phyloP scores from a whole-genome alignment of 2,888 invertebrate genomes.

The Chrysolina oricalcia region DNA sequence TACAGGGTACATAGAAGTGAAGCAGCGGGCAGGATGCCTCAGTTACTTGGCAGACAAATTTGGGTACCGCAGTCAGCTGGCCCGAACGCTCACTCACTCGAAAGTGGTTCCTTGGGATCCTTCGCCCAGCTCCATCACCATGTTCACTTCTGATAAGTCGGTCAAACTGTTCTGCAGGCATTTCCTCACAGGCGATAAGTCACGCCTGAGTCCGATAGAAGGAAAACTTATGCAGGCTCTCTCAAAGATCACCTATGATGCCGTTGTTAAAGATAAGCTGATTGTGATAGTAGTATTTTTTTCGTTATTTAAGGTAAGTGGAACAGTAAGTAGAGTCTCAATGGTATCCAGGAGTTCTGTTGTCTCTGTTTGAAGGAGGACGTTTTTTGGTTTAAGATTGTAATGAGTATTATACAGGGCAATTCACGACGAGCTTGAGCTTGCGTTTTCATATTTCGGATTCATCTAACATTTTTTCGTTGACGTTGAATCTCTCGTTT shows the following conservation, averaged over 20 bases:
- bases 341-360: too few relatives aligned
- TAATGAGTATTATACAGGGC: too few relatives aligned
- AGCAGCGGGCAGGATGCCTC: conserved; percentile 91
- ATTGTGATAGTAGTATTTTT: conserved; percentile 84
- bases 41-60: conserved; percentile 90
- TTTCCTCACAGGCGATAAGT: conserved; percentile 72
- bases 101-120: conserved; percentile 81
- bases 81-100: conserved; percentile 86
- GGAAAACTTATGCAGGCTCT: conserved; percentile 76
- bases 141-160: conserved; percentile 83
- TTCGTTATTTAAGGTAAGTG: conserved; percentile 78
- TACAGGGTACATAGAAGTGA: conserved; percentile 85
- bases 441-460: too few relatives aligned
- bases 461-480: too few relatives aligned
- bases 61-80: conserved; percentile 85
- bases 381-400: too few relatives aligned
- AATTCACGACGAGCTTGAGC: too few relatives aligned
- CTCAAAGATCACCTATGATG: conserved; percentile 84
- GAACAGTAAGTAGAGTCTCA: neutral
- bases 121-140: conserved; percentile 79
- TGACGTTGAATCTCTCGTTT: too few relatives aligned
- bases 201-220: conserved; percentile 67
- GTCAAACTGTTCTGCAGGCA: conserved; percentile 82
- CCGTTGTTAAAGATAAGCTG: conserved; percentile 86
- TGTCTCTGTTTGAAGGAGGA: too few relatives aligned